A percentile compares a stretch with the other conserved stretches of the same genome.
Conservation (phyloP, 37 sponge, comb jelly and placozoan species). For the Axinella damicornis region DNA sequence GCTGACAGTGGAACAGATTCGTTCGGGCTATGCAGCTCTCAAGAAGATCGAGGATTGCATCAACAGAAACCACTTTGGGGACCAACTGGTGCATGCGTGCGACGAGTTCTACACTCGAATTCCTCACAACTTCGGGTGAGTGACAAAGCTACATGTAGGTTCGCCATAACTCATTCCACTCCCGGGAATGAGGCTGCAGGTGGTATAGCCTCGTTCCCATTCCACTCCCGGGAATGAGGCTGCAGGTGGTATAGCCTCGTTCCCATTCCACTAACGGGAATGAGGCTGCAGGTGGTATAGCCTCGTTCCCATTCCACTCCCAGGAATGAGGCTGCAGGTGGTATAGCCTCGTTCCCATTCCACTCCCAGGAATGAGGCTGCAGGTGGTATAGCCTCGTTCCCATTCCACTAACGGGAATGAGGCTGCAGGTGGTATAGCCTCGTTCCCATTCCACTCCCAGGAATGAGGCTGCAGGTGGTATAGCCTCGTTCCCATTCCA, state of each 20-base stretch:
- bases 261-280: background rate
- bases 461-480: too few species aligned
- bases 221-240: background rate
- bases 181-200: too few species aligned
- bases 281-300: background rate
- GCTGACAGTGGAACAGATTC: constrained; percentile 89
- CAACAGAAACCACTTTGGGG: constrained; percentile 63
- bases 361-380: too few species aligned
- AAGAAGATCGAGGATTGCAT: constrained; percentile 93
- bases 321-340: background rate
- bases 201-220: background rate
- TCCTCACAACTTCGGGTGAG: constrained; percentile 67
- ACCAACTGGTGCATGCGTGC: constrained; percentile 82
- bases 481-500: too few species aligned
- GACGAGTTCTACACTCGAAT: constrained; percentile 84
- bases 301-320: background rate
- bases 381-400: too few species aligned
- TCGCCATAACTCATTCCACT: too few species aligned
- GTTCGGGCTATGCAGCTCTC: constrained; percentile 85
- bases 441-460: too few species aligned
- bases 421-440: too few species aligned
- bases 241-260: background rate
- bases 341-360: too few species aligned
- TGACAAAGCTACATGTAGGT: background rate
- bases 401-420: too few species aligned